phyloP scores from a whole-genome alignment of 2,113 vertebrate species.

The Chinchilla lanigera region DNA sequence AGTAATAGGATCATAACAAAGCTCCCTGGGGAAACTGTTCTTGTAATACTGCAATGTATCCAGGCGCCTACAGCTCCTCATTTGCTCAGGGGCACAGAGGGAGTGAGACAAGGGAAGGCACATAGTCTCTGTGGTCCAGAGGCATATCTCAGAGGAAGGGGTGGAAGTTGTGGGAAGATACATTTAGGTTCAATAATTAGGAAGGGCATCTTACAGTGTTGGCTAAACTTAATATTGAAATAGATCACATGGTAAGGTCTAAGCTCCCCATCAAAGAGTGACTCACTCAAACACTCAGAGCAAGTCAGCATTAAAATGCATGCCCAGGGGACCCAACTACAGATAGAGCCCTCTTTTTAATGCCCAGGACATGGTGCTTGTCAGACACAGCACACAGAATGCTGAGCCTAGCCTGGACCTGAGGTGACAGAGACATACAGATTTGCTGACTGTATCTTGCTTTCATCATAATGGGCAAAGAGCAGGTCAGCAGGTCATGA shows the following conservation, averaged over 20 bases:
- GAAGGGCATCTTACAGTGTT: background rate
- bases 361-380: background rate
- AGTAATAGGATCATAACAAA: slow-evolving; percentile 54
- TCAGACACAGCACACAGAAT: background rate
- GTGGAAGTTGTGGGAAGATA: background rate
- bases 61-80: background rate
- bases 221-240: slow-evolving; percentile 19
- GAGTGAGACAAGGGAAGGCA: background rate
- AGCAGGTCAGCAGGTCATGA: background rate
- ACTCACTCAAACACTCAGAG: background rate
- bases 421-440: background rate
- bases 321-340: background rate
- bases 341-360: background rate
- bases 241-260: background rate
- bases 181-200: background rate
- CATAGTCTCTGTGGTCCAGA: background rate
- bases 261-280: background rate
- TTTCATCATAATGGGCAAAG: slow-evolving; percentile 36
- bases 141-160: background rate
- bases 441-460: background rate
- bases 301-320: background rate
- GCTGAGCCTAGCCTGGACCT: background rate
- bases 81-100: background rate
- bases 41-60: background rate
- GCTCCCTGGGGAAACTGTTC: slow-evolving; percentile 3